Percentiles rank a stretch among this genome's conserved stretches.
phyloP scores from a whole-genome alignment of 2,888 invertebrate genomes.

The Leptarthrus brevirostris region DNA sequence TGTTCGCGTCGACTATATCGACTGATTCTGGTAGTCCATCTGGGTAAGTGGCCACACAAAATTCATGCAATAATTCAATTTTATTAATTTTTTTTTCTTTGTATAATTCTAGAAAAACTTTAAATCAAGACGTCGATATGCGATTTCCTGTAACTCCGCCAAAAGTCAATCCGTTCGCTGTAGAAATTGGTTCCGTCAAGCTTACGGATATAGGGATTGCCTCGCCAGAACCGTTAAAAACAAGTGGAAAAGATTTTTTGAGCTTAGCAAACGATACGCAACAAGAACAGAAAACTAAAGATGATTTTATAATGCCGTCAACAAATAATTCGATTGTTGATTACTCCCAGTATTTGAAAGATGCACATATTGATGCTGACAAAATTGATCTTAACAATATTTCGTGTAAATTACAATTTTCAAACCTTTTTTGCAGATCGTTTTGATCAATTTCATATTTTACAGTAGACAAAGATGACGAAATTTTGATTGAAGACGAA shows the following conservation, averaged over 20 bases:
- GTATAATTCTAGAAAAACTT: conserved; percentile 48
- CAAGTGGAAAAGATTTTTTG: conserved; percentile 64
- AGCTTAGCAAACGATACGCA: too few species aligned
- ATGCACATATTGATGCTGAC: conserved; percentile 63
- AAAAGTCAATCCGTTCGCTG: conserved; percentile 18
- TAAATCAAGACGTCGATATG: conserved; percentile 60
- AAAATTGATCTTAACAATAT: conserved; percentile 59
- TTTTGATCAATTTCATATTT: too few species aligned
- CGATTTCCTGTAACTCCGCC: conserved; percentile 58
- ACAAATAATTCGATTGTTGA: conserved; percentile 59
- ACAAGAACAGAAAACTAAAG: conserved; percentile 62
- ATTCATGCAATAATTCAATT: conserved; percentile 22
- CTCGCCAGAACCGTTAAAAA: conserved; percentile 67
- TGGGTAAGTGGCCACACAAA: too few species aligned
- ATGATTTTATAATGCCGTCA: neutral
- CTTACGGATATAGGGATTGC: conserved; percentile 54
- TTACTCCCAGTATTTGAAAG: conserved; percentile 66
- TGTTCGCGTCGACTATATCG: neutral
- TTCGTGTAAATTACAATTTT: conserved; percentile 62
- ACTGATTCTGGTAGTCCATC: neutral
- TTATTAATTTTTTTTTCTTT: conserved; percentile 51
- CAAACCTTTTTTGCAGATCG: too few species aligned
- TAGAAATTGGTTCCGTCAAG: conserved; percentile 36
- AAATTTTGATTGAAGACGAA: conserved; percentile 66
- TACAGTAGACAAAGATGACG: conserved; percentile 71